These are phyloP conservation scores for Epinephelus cyanopodus DNA, from an alignment of 2,113 vertebrate species.

Conservation along the genomic window DNA sequence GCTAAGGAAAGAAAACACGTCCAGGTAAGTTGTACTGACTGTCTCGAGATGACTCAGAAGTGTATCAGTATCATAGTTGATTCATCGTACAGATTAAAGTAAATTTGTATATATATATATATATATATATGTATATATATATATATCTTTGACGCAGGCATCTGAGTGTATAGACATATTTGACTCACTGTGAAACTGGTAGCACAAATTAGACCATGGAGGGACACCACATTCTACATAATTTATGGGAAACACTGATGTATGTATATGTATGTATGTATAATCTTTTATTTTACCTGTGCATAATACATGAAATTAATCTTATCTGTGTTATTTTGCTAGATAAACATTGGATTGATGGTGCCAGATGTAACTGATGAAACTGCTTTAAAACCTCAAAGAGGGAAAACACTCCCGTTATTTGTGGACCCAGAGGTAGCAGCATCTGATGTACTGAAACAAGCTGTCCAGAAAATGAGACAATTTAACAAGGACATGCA, in stretches of 20 bases:
- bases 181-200: background rate
- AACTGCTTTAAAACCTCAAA: background rate
- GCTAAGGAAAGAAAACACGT: too few species aligned
- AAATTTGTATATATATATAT: too few species aligned
- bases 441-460: background rate
- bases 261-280: background rate
- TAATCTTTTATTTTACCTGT: background rate
- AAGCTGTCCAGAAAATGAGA: slow-evolving; percentile 2
- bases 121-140: too few species aligned
- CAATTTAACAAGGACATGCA: background rate
- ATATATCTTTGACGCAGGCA: too few species aligned
- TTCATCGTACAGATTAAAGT: too few species aligned
- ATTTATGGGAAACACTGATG: too few species aligned
- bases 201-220: too few species aligned
- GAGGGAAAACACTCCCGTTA: background rate
- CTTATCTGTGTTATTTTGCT: background rate
- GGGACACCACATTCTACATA: too few species aligned
- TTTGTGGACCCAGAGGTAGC: background rate
- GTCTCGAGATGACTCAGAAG: too few species aligned
- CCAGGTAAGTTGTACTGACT: too few species aligned
- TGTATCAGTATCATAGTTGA: too few species aligned
- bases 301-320: background rate
- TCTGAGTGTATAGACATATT: too few species aligned
- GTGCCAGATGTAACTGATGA: background rate
- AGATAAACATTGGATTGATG: slow-evolving; percentile 2